phyloP scores from a whole-genome alignment of 2,113 vertebrate genomes.

The Microcebus lehilahytsara region DNA sequence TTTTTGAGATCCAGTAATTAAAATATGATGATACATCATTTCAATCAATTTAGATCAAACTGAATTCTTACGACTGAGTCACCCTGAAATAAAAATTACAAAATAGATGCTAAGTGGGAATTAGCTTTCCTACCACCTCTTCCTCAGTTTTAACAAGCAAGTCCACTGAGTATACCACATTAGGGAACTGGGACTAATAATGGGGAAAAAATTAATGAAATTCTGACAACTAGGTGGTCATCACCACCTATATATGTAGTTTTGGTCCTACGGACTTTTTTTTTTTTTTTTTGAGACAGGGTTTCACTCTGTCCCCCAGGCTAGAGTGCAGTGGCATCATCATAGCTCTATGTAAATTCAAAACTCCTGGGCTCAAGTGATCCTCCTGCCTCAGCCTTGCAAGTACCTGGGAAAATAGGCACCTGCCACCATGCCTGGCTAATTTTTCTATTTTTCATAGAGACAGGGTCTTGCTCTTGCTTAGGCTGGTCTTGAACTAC shows the following conservation, averaged over 20 bases:
- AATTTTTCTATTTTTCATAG: no score
- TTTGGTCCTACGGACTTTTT: neutral
- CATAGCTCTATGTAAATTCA: no score
- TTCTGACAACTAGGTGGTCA: neutral
- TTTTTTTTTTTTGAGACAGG: no score
- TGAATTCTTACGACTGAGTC: constrained; percentile 3
- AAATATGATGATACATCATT: neutral
- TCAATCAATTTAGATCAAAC: constrained; percentile 1
- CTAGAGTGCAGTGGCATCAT: no score
- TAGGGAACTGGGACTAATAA: neutral
- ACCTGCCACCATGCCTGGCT: no score
- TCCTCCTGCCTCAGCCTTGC: no score
- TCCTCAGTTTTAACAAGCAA: neutral
- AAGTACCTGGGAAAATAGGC: no score
- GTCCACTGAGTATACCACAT: neutral
- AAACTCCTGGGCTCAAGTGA: no score
- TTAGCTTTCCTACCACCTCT: neutral
- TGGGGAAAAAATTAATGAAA: neutral
- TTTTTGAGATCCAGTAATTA: neutral
- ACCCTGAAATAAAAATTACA: neutral
- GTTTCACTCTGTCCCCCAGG: no score
- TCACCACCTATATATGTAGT: neutral
- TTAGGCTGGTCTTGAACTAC: no score
- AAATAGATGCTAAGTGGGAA: constrained; percentile 2
- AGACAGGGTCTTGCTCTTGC: no score